phyloP scores from a whole-genome alignment of 2,797 vertebrate genomes.

The Chelonia mydas region DNA sequence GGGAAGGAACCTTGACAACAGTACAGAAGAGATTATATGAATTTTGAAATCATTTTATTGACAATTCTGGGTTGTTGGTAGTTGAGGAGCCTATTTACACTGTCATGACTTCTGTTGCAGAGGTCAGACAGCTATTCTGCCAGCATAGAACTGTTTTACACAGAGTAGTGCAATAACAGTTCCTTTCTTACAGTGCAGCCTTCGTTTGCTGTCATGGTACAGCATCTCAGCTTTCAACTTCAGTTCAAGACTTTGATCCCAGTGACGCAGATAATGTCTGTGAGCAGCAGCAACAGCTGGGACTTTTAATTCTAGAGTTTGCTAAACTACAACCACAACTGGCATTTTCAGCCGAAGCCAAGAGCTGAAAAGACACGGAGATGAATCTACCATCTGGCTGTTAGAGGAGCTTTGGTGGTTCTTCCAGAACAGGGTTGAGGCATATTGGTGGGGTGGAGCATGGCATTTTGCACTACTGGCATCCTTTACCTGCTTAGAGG shows the following conservation, averaged over 20 bases:
- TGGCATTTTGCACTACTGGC: not conserved
- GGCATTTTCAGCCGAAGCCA: not conserved
- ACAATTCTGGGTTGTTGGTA: not conserved
- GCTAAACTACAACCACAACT: not conserved
- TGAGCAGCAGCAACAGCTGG: not conserved
- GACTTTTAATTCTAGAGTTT: not conserved
- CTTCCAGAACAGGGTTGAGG: not conserved
- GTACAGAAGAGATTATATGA: not conserved
- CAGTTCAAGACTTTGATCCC: not conserved
- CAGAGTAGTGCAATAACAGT: not conserved
- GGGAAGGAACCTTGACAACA: too few relatives aligned
- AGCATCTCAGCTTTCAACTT: not conserved
- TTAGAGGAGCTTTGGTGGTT: not conserved
- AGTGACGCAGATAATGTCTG: not conserved
- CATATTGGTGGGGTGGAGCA: not conserved
- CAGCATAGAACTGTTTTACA: not conserved
- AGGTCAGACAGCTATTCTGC: not conserved
- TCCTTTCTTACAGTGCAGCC: not conserved
- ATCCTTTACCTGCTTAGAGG: not conserved
- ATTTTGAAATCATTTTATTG: not conserved
- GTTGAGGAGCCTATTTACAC: not conserved
- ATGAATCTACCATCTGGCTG: not conserved
- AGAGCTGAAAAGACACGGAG: not conserved
- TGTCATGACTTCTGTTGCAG: not conserved
- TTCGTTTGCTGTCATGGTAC: not conserved